A percentile compares a stretch with the other conserved stretches of the same genome.
Evolutionary conservation across 2,113 vertebrate genomes (phyloP).

Genomic region (Mesocricetus auratus): DNA sequence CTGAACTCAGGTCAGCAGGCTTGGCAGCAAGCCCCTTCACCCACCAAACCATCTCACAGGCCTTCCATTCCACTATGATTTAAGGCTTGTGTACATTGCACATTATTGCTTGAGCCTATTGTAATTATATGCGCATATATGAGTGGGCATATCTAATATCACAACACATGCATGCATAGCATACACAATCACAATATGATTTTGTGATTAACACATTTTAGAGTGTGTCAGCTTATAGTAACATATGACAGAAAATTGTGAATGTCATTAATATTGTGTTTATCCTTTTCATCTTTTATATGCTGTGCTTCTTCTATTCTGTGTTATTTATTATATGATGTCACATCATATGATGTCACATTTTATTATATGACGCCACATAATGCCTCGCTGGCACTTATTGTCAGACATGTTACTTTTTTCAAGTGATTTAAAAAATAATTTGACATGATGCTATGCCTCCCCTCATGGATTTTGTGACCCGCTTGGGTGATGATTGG

Average conservation of each 20-base stretch:
- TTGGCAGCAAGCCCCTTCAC: neutral
- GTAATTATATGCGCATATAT: neutral
- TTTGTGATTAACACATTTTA: neutral
- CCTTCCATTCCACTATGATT: neutral
- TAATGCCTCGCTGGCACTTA: neutral
- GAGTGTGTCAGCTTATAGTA: neutral
- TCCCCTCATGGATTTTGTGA: neutral
- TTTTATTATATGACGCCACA: neutral
- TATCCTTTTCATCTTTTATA: neutral
- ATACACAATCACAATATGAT: neutral
- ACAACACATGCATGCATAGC: neutral
- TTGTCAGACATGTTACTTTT: neutral
- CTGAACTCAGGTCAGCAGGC: neutral
- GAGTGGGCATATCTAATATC: neutral
- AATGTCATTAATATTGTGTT: neutral
- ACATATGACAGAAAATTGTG: neutral
- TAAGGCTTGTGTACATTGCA: neutral
- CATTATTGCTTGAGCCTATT: neutral
- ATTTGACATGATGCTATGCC: neutral
- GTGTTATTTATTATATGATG: neutral
- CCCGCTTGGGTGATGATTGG: neutral
- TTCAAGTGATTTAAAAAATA: neutral
- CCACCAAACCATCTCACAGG: too few relatives aligned
- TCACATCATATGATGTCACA: neutral
- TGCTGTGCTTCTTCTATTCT: neutral